Percentiles rank a stretch among this genome's conserved stretches.
Evolutionary conservation across 2,888 invertebrate species (phyloP).

Genomic region (Diarsia mendica): DNA sequence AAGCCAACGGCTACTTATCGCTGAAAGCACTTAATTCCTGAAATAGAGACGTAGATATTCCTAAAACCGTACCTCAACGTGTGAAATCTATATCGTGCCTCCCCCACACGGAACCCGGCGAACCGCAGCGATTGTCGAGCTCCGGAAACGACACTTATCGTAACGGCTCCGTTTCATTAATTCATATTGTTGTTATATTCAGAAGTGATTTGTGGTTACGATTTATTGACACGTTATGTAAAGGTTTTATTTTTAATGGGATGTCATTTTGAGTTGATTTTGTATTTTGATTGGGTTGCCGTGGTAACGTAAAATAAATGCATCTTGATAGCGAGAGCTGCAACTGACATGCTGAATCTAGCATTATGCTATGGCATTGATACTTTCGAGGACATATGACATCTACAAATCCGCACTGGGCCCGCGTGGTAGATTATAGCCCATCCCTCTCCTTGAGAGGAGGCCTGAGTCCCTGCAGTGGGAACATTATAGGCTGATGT

Average conservation of each 20-base stretch:
- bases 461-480: too few relatives aligned
- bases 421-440: too few relatives aligned
- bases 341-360: not conserved
- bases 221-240: conserved; percentile 6
- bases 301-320: not conserved
- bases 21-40: conserved; percentile 4
- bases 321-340: not conserved
- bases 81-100: conserved; percentile 43
- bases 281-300: not conserved
- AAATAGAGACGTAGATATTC: conserved; percentile 9
- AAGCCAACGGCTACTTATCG: not conserved
- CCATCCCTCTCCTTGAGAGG: too few relatives aligned
- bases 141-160: conserved; percentile 68
- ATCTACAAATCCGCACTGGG: too few relatives aligned
- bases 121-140: conserved; percentile 46
- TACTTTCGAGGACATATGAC: too few relatives aligned
- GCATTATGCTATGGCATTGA: not conserved
- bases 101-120: conserved; percentile 41
- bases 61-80: conserved; percentile 9
- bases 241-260: not conserved
- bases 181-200: conserved; percentile 33
- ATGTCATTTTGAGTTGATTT: not conserved
- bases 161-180: conserved; percentile 60
- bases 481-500: too few relatives aligned
- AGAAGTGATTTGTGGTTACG: conserved; percentile 5